Base-by-base conservation (phyloP, 2,888 invertebrate genomes). In the Thera britannica region DNA sequence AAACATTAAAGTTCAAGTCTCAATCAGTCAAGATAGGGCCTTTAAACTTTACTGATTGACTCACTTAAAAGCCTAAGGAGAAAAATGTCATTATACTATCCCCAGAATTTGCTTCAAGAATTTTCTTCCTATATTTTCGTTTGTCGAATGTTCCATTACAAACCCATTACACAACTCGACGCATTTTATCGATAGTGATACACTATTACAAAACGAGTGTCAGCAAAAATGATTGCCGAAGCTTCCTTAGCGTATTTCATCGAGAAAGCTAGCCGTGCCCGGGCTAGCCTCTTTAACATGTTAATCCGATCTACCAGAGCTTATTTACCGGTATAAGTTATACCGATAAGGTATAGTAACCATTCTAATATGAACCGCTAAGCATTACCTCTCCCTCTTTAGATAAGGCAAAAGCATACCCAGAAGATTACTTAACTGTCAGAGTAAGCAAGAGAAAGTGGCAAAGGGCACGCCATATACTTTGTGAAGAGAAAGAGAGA, bases 231-330 rank as follows among this genome's bases (percentile, higher is more conserved):
- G 65, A 68, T 66, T 62, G 56, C 60, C 59, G 54, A 34, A 38
- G 67, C 69, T 67, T 70, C 65, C 65, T 64, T 66, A 67, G 68
- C 67, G 58, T 67, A 64, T 71, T 69, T 68, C 57, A 65, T 66
- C 62, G 59, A 60, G 61, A 68, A 71, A 66, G 69, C 66, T 48
- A 67, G 66, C 62, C 58, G 44, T 58, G 67, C 63, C 60, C 57
- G 60, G 59, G 61, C 62, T 23, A 54, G 65, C 64, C 60, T 44
- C 52, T 38, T 44, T 60, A 46, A 46, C 23, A 38, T 3, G 2
- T 46, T 12, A 64, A 44, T 8, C 67, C 23, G 67, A 41, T 59
- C 44, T 12, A 9, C 2, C 23, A 23, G 23, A 23, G 2, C n/a
- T 34, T 11, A 52, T 2, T 52, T n/a, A 9, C 36, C 36, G 49